These are phyloP conservation scores for Yoshiicerus persimilis DNA, from an alignment of 1,140 invertebrate species.

Conservation along the genomic window DNA sequence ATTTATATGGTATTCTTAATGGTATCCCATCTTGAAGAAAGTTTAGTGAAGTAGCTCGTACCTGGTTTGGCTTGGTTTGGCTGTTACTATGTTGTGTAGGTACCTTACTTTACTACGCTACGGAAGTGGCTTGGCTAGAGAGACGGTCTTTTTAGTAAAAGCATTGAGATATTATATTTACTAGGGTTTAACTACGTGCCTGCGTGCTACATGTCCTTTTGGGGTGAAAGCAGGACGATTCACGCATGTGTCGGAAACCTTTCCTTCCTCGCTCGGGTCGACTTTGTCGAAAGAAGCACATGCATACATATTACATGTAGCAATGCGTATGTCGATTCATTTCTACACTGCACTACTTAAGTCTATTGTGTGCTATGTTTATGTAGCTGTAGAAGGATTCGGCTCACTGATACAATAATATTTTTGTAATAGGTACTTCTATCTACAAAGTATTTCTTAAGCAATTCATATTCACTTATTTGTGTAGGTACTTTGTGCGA, in stretches of 20 bases:
- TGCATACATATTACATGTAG: not conserved
- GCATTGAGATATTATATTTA: not conserved
- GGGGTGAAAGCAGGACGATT: not conserved
- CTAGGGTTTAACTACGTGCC: not conserved
- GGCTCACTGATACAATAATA: no score
- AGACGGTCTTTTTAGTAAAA: not conserved
- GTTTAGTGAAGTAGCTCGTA: not conserved
- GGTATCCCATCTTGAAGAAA: not conserved
- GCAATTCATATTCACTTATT: no score
- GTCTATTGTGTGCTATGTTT: no score
- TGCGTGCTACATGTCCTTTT: not conserved
- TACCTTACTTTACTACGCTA: not conserved
- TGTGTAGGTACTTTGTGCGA: no score
- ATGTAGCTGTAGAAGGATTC: no score
- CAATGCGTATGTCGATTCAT: conserved; percentile 9
- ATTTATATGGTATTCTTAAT: not conserved
- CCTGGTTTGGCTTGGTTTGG: not conserved
- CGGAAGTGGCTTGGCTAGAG: not conserved
- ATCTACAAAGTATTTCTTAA: no score
- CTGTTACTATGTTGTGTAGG: not conserved
- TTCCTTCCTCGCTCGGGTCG: not conserved
- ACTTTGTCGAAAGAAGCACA: not conserved
- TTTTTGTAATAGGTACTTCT: no score
- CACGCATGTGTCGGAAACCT: not conserved
- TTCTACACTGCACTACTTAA: no score